These are phyloP conservation scores for Calameuta pallipes DNA, from an alignment of 2,888 invertebrate species.

Conservation along the genomic window DNA sequence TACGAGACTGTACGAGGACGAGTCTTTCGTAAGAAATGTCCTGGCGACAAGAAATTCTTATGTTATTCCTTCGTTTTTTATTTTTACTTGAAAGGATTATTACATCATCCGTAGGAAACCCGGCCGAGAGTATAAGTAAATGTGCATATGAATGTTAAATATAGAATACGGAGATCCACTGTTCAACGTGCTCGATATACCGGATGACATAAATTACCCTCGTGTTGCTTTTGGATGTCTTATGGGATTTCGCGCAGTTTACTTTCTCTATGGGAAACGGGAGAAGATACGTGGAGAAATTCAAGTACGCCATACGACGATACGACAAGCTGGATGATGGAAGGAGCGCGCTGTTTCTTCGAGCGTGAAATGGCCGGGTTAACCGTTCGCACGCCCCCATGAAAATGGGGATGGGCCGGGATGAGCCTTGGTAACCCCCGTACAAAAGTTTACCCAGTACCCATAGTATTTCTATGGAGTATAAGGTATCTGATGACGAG, in stretches of 20 bases:
- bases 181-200: background rate
- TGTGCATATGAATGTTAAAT: background rate
- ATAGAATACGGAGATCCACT: background rate
- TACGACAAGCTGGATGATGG: slow-evolving; percentile 2
- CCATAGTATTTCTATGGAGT: background rate
- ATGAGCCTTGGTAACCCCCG: background rate
- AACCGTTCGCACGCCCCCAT: slow-evolving; percentile 59
- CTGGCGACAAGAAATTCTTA: background rate
- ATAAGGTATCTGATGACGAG: background rate
- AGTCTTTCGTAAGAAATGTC: background rate
- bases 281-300: background rate
- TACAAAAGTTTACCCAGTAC: background rate
- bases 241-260: background rate
- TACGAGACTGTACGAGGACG: background rate
- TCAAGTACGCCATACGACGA: background rate
- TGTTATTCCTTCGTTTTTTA: background rate
- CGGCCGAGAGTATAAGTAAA: background rate
- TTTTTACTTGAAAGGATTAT: background rate
- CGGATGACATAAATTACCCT: background rate
- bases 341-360: slow-evolving; percentile 51
- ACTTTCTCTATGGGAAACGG: background rate
- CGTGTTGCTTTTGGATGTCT: background rate
- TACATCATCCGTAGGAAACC: background rate
- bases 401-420: background rate
- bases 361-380: slow-evolving; percentile 66